Percentiles rank a stretch among this genome's conserved stretches.
Evolutionary conservation across 2,888 invertebrate genomes (phyloP).

Genomic region (Acrobasis repandana): DNA sequence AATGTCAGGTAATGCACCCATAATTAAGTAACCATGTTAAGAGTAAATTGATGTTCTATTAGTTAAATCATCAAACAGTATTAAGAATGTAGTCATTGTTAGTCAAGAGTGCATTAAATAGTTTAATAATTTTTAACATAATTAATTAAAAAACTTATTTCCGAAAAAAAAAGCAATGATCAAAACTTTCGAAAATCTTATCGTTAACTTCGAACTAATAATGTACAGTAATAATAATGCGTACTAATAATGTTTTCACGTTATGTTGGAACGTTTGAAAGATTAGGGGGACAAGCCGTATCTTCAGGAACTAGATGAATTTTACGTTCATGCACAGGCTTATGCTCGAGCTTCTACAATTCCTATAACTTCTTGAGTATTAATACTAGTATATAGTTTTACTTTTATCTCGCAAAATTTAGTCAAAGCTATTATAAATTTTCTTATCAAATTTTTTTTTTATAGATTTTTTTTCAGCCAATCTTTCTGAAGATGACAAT

Average conservation of each 20-base stretch:
- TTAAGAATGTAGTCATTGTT: background rate
- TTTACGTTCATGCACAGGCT: no score
- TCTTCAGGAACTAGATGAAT: constrained; percentile 15
- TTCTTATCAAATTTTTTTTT: no score
- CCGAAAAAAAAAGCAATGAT: background rate
- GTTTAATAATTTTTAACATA: background rate
- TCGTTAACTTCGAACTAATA: constrained; percentile 35
- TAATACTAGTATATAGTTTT: no score
- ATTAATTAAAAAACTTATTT: background rate
- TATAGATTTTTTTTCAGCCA: no score
- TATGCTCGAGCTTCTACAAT: no score
- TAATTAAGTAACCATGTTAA: background rate
- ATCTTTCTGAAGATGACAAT: no score
- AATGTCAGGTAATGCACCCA: background rate
- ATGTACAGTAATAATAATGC: constrained; percentile 39
- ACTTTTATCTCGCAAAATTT: no score
- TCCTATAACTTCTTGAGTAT: no score
- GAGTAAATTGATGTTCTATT: background rate
- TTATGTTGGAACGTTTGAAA: constrained; percentile 5
- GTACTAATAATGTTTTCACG: constrained; percentile 10
- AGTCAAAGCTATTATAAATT: no score
- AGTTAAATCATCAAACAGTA: background rate
- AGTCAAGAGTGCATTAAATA: background rate
- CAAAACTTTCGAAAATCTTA: constrained; percentile 27
- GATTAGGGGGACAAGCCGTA: background rate